Percentiles rank a stretch among this genome's conserved stretches.
Evolutionary conservation across 2,888 invertebrate species (phyloP).

Genomic region (Petrolisthes cinctipes): DNA sequence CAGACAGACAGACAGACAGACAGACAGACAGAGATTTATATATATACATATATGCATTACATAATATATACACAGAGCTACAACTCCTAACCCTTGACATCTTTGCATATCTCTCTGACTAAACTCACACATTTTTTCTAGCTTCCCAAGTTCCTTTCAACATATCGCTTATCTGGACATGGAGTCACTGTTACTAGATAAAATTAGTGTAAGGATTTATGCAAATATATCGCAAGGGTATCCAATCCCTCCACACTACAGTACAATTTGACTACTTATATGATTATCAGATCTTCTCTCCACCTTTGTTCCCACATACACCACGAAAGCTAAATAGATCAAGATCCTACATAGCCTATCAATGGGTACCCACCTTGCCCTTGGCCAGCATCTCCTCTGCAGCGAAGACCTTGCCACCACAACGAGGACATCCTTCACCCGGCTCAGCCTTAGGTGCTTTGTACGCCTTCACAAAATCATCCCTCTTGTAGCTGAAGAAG

Average conservation of each 20-base stretch:
- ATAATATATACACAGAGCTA: too few relatives aligned
- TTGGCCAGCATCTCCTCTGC: slow-evolving; percentile 97
- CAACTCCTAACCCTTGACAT: too few relatives aligned
- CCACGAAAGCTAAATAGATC: too few relatives aligned
- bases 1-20: slow-evolving; percentile 3
- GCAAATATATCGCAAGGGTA: too few relatives aligned
- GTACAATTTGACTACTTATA: background rate
- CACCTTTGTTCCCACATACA: background rate
- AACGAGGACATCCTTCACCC: slow-evolving; percentile 91
- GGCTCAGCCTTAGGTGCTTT: slow-evolving; percentile 75
- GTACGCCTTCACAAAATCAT: slow-evolving; percentile 45
- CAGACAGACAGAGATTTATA: background rate
- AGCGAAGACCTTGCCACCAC: slow-evolving; percentile 94
- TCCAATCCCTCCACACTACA: background rate
- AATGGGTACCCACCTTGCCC: slow-evolving; percentile 73
- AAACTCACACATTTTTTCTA: too few relatives aligned
- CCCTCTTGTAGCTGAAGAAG: slow-evolving; percentile 19
- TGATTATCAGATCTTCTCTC: background rate
- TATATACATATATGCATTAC: too few relatives aligned
- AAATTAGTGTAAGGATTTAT: too few relatives aligned
- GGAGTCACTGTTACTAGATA: too few relatives aligned
- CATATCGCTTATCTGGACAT: too few relatives aligned
- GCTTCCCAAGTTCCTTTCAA: too few relatives aligned
- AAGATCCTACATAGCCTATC: background rate
- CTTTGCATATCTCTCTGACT: too few relatives aligned